Conservation (phyloP, 2,113 vertebrate genomes). For the Engraulis encrasicolus region DNA sequence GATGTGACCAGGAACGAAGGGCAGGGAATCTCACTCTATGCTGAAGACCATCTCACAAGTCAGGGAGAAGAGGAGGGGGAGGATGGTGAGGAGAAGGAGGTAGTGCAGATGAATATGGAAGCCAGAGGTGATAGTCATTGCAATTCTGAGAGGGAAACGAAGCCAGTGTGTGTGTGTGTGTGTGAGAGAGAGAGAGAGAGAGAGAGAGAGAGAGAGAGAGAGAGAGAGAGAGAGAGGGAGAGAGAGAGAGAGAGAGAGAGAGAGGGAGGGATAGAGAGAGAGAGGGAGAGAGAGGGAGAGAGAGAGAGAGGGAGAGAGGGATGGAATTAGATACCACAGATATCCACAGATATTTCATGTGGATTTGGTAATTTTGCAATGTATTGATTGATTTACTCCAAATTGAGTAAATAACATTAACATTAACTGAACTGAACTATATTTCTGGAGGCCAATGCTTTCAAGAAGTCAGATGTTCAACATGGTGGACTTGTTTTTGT, state of each 20-base stretch:
- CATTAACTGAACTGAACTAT: too few relatives aligned
- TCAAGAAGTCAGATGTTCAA: too few relatives aligned
- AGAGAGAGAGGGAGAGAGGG: too few relatives aligned
- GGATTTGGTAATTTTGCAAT: too few relatives aligned
- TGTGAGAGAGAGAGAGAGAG: not conserved
- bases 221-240: not conserved
- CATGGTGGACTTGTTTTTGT: too few relatives aligned
- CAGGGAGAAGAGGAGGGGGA: conserved; percentile 21
- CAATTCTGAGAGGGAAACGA: not conserved
- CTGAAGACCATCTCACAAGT: conserved; percentile 37
- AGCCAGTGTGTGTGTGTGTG: not conserved
- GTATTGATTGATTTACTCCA: too few relatives aligned
- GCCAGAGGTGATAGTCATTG: not conserved
- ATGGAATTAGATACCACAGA: too few relatives aligned
- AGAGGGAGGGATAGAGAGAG: not conserved
- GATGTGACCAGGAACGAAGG: conserved; percentile 52
- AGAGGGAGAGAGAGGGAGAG: too few relatives aligned
- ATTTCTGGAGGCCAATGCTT: too few relatives aligned
- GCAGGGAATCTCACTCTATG: conserved; percentile 42
- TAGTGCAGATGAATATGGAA: too few relatives aligned
- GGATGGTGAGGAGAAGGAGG: conserved; percentile 21
- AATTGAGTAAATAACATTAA: too few relatives aligned
- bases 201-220: not conserved
- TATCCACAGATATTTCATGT: too few relatives aligned
- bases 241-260: not conserved